phyloP scores from a whole-genome alignment of 2,888 invertebrate species.

The Herminia tarsipennalis region DNA sequence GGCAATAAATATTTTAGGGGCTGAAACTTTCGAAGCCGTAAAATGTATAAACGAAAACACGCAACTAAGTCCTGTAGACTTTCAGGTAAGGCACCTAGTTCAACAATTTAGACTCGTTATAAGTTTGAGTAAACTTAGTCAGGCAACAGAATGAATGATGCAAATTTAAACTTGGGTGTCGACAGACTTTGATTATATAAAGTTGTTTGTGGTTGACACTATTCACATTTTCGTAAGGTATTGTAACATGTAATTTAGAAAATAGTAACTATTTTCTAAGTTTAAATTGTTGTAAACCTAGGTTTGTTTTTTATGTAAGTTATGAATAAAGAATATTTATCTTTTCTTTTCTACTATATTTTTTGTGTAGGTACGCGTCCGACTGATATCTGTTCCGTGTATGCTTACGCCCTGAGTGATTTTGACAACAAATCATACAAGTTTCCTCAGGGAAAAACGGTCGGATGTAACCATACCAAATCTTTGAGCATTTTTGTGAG shows the following conservation, averaged over 20 bases:
- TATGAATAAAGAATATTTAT: too few species aligned
- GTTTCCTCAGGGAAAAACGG: too few species aligned
- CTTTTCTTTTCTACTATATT: too few species aligned
- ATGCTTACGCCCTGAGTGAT: too few species aligned
- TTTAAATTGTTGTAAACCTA: too few species aligned
- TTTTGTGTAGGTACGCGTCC: too few species aligned
- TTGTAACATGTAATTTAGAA: conserved; percentile 15
- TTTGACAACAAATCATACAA: too few species aligned
- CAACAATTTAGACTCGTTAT: conserved; percentile 6
- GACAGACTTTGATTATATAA: conserved; percentile 16
- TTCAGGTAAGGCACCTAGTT: conserved; percentile 3
- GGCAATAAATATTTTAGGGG: neutral
- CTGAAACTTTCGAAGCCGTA: neutral
- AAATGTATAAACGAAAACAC: conserved; percentile 2
- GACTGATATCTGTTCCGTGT: too few species aligned
- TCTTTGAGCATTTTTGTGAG: too few species aligned
- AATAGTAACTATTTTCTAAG: conserved; percentile 18
- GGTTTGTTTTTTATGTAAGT: too few species aligned
- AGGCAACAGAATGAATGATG: conserved; percentile 13
- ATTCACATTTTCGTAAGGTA: conserved; percentile 8
- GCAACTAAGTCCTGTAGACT: neutral
- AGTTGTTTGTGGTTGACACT: conserved; percentile 20
- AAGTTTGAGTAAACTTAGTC: conserved; percentile 1
- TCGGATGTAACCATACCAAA: too few species aligned
- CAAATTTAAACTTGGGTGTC: conserved; percentile 14